These are phyloP conservation scores for Typhlomys cinereus DNA, from an alignment of 2,113 vertebrate species.

Conservation along the genomic window DNA sequence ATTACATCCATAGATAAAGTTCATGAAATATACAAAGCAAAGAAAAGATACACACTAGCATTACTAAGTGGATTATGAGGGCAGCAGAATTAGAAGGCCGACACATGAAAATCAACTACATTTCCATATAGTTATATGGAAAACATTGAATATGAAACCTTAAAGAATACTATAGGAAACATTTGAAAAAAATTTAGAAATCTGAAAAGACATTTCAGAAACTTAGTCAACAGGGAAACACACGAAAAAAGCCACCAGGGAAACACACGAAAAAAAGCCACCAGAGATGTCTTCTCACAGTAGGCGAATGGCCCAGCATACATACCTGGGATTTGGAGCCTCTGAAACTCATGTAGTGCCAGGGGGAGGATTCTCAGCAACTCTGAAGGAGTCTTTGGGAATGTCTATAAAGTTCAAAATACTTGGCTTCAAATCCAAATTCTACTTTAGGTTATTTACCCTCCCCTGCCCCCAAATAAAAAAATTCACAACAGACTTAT, in stretches of 20 bases:
- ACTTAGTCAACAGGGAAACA: neutral
- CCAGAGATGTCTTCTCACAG: no score
- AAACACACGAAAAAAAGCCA: neutral
- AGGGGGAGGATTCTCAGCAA: neutral
- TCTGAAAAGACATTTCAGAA: neutral
- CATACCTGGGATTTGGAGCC: neutral
- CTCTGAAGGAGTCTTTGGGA: neutral
- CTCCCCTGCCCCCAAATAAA: no score
- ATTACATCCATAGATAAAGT: neutral
- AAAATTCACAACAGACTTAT: no score
- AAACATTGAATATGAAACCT: neutral
- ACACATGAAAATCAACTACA: no score
- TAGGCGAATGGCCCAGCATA: neutral
- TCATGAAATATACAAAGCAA: neutral
- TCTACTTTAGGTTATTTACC: no score
- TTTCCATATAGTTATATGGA: neutral
- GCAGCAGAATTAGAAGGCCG: rapidly evolving
- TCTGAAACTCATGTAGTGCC: rapidly evolving
- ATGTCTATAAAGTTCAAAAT: neutral
- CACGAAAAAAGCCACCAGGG: neutral
- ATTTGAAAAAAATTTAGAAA: neutral
- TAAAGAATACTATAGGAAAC: neutral
- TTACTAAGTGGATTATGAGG: neutral
- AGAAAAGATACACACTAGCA: neutral
- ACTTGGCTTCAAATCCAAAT: neutral